These are phyloP conservation scores for Eupithecia centaureata DNA, from an alignment of 2,888 invertebrate genomes.

Conservation along the genomic window DNA sequence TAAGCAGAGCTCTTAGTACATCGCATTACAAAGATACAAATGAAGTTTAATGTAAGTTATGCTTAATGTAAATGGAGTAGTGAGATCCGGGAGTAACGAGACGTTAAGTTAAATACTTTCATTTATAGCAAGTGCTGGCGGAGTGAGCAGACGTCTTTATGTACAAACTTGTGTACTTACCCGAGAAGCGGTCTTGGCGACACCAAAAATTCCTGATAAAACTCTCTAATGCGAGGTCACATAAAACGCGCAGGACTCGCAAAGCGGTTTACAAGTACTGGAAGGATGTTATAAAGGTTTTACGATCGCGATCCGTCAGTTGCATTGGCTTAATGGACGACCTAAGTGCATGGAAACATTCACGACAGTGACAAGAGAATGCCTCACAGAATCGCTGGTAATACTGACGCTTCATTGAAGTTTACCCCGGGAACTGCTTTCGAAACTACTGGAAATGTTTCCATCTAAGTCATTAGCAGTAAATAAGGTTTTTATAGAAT, in stretches of 20 bases:
- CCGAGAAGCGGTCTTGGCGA: conserved; percentile 51
- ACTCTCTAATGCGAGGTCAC: conserved; percentile 69
- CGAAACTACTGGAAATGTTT: conserved; percentile 19
- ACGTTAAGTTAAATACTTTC: conserved; percentile 60
- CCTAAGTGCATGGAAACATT: conserved; percentile 83
- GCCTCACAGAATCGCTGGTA: conserved; percentile 57
- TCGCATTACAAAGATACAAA: too few species aligned
- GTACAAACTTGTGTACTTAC: conserved; percentile 58
- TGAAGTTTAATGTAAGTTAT: not conserved
- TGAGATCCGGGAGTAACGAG: conserved; percentile 53
- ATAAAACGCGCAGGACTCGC: conserved; percentile 76
- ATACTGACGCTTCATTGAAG: conserved; percentile 63
- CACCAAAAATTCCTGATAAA: conserved; percentile 62
- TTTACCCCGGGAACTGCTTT: conserved; percentile 43
- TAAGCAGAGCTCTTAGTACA: too few species aligned
- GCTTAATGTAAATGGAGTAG: conserved; percentile 27
- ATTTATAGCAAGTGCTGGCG: conserved; percentile 51
- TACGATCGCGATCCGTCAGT: conserved; percentile 81
- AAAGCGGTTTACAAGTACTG: conserved; percentile 83
- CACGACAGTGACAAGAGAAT: conserved; percentile 70
- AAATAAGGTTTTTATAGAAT: not conserved
- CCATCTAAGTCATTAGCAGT: not conserved
- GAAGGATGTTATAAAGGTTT: conserved; percentile 84
- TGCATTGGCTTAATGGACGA: conserved; percentile 82
- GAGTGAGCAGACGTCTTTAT: conserved; percentile 59